phyloP scores from a whole-genome alignment of 2,888 invertebrate genomes.

The Drosophila yooni region DNA sequence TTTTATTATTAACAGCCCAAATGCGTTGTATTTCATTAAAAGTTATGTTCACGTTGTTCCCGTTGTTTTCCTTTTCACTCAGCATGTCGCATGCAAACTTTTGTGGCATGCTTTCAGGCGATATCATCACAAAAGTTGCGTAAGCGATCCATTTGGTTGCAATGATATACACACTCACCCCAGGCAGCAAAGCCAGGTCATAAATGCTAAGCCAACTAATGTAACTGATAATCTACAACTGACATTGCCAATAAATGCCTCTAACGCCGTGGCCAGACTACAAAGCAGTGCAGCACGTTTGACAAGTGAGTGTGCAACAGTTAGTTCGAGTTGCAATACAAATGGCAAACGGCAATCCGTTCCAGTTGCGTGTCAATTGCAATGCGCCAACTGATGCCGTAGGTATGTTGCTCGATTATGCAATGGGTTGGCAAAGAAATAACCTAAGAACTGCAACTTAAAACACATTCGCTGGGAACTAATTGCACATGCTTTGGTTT shows the following conservation, averaged over 20 bases:
- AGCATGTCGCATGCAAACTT: conserved; percentile 47
- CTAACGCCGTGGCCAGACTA: conserved; percentile 11
- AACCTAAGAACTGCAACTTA: neutral
- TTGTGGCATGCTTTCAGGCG: conserved; percentile 52
- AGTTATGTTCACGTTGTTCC: conserved; percentile 65
- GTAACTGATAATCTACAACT: conserved; percentile 43
- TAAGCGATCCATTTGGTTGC: conserved; percentile 30
- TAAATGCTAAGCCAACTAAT: conserved; percentile 47
- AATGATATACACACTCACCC: conserved; percentile 31
- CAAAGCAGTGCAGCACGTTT: conserved; percentile 63
- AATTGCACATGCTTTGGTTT: neutral
- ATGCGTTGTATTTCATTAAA: conserved; percentile 76
- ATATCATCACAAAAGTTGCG: conserved; percentile 32
- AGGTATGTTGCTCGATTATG: neutral
- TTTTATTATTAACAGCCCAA: conserved; percentile 74
- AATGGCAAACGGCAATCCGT: neutral
- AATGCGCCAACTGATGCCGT: neutral
- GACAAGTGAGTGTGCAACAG: conserved; percentile 63
- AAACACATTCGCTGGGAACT: too few relatives aligned
- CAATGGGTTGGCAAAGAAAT: neutral
- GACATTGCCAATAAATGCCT: conserved; percentile 27
- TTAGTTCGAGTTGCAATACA: neutral
- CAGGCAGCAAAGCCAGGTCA: conserved; percentile 11
- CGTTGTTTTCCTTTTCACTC: conserved; percentile 5
- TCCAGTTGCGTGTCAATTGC: conserved; percentile 2